Evolutionary conservation across 2,113 vertebrate genomes (phyloP), one percentile per base, ranked within the genome.

Genomic region (Catharus minimus): DNA sequence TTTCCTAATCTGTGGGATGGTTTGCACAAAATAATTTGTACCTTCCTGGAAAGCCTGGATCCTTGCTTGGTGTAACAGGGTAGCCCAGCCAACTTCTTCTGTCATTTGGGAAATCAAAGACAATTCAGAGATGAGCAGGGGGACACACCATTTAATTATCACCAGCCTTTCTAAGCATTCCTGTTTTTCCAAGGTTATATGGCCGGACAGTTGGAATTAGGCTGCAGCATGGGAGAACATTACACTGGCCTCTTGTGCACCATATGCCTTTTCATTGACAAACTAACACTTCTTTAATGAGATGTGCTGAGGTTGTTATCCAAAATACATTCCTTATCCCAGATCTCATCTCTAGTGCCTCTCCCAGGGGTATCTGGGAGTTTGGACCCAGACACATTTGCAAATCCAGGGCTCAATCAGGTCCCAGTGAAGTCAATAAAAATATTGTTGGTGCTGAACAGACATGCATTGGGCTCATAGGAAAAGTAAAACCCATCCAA

Each of bases 231-330:
- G 71, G 36, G 78, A 82, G 46, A 89, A 69, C 39, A 41, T 87
- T 92, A 73, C 67, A 85, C 27, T 38, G 58, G 83, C 67, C 83
- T 94, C 90, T 46, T 47, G 74, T 79, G 92, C 43, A 68, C 74
- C 23, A 50, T 80, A 84, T 58, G 56, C 66, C 46, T 90, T 88
- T 90, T 94, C 90, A 87, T 44, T 84, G 82, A 93, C 61, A 80
- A 95, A 86, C 86, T 92, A 93, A 85, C 86, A 89, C 50, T 73
- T 88, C 81, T 94, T 87, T 73, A 95, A 92, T 82, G 82, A 93
- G 73, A 86, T 9, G 47, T 89, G 69, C 86, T 87, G 67, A 79
- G 60, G 15, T 76, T 56, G 20, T 77, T 73, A 92, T 92, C 91
- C 90, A 92, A 92, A 69, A 43, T 58, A 61, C 80, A 88, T 94